phyloP scores from a whole-genome alignment of 2,888 invertebrate genomes.

The Baronia brevicornis region DNA sequence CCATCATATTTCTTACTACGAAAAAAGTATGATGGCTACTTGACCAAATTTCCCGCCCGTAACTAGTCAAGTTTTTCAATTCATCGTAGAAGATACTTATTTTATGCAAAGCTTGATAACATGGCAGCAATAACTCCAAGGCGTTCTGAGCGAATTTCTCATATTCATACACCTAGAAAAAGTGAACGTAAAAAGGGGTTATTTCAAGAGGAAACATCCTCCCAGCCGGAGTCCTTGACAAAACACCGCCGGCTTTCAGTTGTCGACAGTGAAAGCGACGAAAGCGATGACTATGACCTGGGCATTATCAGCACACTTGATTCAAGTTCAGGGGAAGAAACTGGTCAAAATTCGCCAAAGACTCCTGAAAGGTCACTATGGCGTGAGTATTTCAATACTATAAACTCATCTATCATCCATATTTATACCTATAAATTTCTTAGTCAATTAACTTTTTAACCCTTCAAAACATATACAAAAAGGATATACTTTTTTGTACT shows the following conservation, averaged over 20 bases:
- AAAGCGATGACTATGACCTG: constrained; percentile 71
- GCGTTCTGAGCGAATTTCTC: constrained; percentile 49
- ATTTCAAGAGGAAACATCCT: constrained; percentile 55
- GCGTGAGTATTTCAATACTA: constrained; percentile 44
- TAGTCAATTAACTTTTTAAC: neutral
- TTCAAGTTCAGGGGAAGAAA: constrained; percentile 66
- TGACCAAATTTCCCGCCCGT: constrained; percentile 4
- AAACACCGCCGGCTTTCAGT: constrained; percentile 58
- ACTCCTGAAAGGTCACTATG: constrained; percentile 49
- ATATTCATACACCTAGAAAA: constrained; percentile 73
- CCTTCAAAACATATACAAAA: too few relatives aligned
- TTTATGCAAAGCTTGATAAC: constrained; percentile 24
- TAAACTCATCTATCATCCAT: too few relatives aligned
- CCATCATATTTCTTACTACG: constrained; percentile 5
- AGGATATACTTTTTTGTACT: too few relatives aligned
- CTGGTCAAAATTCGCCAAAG: constrained; percentile 45
- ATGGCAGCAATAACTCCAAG: constrained; percentile 63
- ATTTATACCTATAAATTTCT: too few relatives aligned
- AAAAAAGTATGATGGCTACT: constrained; percentile 16
- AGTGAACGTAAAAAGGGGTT: constrained; percentile 79
- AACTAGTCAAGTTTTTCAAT: constrained; percentile 25
- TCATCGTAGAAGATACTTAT: constrained; percentile 20
- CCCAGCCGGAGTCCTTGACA: constrained; percentile 50
- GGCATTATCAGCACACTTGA: constrained; percentile 76
- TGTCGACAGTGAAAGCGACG: constrained; percentile 64